A percentile compares a stretch with the other conserved stretches of the same genome.
These are phyloP conservation scores for Melanotaenia pygmaea DNA, from an alignment of 2,797 vertebrate genomes.

Conservation along the genomic window DNA sequence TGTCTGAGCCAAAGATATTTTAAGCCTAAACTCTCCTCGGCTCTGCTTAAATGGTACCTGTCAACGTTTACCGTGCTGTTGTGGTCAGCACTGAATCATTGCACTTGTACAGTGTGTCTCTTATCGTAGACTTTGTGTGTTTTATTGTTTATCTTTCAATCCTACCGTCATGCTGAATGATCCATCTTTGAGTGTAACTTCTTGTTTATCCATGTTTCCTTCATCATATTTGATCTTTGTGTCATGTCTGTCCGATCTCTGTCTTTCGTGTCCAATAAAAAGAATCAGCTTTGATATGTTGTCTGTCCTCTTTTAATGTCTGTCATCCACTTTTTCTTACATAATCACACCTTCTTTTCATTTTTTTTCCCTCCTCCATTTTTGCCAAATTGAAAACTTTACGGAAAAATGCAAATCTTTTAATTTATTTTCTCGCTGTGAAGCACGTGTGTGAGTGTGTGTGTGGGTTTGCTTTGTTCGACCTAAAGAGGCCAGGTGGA, in stretches of 20 bases:
- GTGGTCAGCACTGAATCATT: slow-evolving; percentile 42
- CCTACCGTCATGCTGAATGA: slow-evolving; percentile 17
- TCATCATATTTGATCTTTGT: slow-evolving; percentile 42
- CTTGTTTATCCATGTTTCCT: slow-evolving; percentile 40
- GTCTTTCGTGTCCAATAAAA: slow-evolving; percentile 62
- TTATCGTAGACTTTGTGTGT: slow-evolving; percentile 23
- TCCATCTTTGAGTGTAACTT: slow-evolving; percentile 19
- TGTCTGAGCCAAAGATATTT: slow-evolving; percentile 52
- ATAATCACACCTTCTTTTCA: neutral
- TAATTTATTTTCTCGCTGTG: slow-evolving; percentile 23
- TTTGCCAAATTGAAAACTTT: neutral
- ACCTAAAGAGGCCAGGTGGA: slow-evolving; percentile 14
- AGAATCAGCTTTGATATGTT: slow-evolving; percentile 48
- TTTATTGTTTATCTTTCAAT: slow-evolving; percentile 39
- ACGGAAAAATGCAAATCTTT: neutral
- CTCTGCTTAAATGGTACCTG: slow-evolving; percentile 13
- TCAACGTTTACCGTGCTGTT: neutral
- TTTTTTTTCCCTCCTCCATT: neutral
- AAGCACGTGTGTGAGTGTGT: slow-evolving; percentile 3
- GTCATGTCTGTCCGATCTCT: slow-evolving; percentile 34
- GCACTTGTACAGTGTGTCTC: slow-evolving; percentile 6
- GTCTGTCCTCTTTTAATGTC: slow-evolving; percentile 60
- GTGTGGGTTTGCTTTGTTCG: slow-evolving; percentile 16
- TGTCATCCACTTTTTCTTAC: slow-evolving; percentile 8
- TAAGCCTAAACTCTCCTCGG: slow-evolving; percentile 35